Conservation (phyloP, 2,797 vertebrate genomes). For the Chanos chanos region DNA sequence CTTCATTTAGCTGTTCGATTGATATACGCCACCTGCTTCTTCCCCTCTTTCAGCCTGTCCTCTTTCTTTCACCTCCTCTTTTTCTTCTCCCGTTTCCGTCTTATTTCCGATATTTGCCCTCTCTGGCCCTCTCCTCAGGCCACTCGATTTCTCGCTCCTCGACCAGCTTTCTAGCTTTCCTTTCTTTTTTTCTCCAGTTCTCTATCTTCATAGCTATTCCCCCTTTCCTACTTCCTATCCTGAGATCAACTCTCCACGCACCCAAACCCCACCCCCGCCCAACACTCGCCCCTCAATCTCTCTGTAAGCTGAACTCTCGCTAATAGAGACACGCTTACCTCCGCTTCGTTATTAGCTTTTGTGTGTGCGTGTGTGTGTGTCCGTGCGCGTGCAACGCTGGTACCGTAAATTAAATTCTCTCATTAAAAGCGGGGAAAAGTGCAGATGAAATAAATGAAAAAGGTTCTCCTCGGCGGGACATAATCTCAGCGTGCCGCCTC, state of each 20-base stretch:
- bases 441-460: slow-evolving; percentile 35
- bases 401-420: slow-evolving; percentile 32
- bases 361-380: not conserved
- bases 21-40: slow-evolving; percentile 23
- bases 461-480: slow-evolving; percentile 37
- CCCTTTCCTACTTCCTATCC: not conserved
- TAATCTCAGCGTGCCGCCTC: slow-evolving; percentile 35
- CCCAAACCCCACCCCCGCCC: slow-evolving; percentile 7
- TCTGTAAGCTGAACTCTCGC: not conserved
- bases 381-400: slow-evolving; percentile 2
- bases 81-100: no score
- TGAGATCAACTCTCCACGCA: no score
- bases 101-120: slow-evolving; percentile 4
- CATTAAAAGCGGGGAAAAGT: slow-evolving; percentile 28
- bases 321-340: slow-evolving; percentile 19
- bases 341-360: slow-evolving; percentile 9
- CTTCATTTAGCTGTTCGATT: not conserved
- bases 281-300: not conserved
- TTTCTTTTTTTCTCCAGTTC: slow-evolving; percentile 3
- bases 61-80: not conserved
- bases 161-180: slow-evolving; percentile 26
- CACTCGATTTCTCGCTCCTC: slow-evolving; percentile 5
- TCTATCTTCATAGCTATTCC: no score
- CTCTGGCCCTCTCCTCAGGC: slow-evolving; percentile 14
- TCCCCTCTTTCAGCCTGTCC: slow-evolving; percentile 10